Percentiles rank a stretch among this genome's conserved stretches.
These are phyloP conservation scores for Calliphora vicina DNA, from an alignment of 1,140 invertebrate species.

Conservation along the genomic window DNA sequence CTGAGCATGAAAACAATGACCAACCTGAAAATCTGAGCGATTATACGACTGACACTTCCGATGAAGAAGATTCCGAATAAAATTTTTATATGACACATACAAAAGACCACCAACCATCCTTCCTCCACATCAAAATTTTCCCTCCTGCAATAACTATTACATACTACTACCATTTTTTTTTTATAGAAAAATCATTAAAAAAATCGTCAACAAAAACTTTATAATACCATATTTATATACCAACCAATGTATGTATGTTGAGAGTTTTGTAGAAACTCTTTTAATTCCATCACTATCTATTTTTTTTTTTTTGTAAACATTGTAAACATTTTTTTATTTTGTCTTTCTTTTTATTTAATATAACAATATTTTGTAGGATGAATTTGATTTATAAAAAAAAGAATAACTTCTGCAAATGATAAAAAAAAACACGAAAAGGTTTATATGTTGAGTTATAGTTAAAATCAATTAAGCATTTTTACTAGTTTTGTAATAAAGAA, in stretches of 20 bases:
- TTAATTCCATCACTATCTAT: background rate
- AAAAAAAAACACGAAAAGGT: constrained; percentile 18
- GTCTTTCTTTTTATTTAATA: constrained; percentile 23
- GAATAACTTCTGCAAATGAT: constrained; percentile 7
- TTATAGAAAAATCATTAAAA: constrained; percentile 28
- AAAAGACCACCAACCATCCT: constrained; percentile 25
- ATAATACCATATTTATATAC: background rate
- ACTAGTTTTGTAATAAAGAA: constrained; percentile 53
- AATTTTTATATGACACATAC: background rate
- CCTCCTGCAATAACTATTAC: constrained; percentile 5
- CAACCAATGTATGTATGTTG: background rate
- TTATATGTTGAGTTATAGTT: constrained; percentile 30
- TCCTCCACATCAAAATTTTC: constrained; percentile 18
- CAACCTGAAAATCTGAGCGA: constrained; percentile 70
- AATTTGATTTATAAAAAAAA: background rate
- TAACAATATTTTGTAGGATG: background rate
- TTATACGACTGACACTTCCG: constrained; percentile 70
- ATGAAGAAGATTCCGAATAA: constrained; percentile 64
- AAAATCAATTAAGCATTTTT: constrained; percentile 49
- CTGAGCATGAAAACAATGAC: constrained; percentile 81
- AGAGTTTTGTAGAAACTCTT: constrained; percentile 1
- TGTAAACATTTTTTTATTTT: constrained; percentile 26
- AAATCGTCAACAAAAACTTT: background rate
- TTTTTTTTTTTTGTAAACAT: background rate
- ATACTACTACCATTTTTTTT: constrained; percentile 15